Base-by-base conservation (phyloP, 2,888 invertebrate species). In the Loripinus fragilis region DNA sequence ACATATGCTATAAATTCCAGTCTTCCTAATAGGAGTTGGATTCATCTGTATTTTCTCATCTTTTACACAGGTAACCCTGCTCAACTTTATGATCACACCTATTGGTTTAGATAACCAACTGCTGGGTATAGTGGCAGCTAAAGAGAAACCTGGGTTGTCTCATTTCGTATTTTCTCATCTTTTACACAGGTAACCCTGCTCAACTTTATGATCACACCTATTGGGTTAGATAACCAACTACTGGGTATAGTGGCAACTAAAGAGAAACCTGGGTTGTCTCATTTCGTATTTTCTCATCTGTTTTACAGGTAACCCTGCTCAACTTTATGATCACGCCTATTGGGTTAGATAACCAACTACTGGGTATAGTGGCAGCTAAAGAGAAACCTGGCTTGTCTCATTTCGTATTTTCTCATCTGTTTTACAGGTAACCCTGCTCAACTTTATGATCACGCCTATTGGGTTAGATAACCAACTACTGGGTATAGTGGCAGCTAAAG, bases 291-390 rank as follows among this genome's bases (percentile, higher is more conserved):
- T 33, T 72, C 0, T 23, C 15, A 33, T 7, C 7, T 74, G 66
- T 66, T 77, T 81, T 86, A 96, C 97, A 97, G 96, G 96, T 97
- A 76, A 97, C 97, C 0, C 93, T 98, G 85, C 94, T 98, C 83
- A 98, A 98, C 95, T 98, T 98, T 94, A 97, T 97, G 96, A 97
- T 98, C 89, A 98, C 98, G 0, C 97, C 96, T 12, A 96, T 97
- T 95, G 98, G 98, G 65, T 95, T 98, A 69, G 96, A 97, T 93
- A 98, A 98, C 94, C 98, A 98, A 94, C 95, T 98, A 77, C 94
- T 98, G 52, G 97, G 97, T 25, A 97, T 97, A 85, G 97, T 98
- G 71, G 98, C 98, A 69, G 97, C 98, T 0, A 96, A 96, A 92
- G 98, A 98, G 94, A 94, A 97, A 82, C 98, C 98, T 0, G 97